Percentiles rank a stretch among this genome's conserved stretches.
Evolutionary conservation across 2,113 vertebrate genomes (phyloP).

Genomic region (Pelecanus crispus): DNA sequence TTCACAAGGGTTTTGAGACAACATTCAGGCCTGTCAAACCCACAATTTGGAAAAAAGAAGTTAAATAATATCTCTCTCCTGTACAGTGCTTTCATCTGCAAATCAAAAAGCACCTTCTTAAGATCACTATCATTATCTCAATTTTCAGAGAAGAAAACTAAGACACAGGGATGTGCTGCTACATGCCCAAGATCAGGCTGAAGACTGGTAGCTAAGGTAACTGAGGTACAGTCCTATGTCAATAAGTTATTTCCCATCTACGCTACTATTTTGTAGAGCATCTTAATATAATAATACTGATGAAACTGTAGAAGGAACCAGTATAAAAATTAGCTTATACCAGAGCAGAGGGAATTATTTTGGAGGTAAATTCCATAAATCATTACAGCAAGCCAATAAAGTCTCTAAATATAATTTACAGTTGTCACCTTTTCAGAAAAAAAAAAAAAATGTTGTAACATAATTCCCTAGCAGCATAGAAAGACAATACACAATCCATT

Average conservation of each 20-base stretch:
- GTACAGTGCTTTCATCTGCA: conserved; percentile 1
- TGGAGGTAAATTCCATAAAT: neutral
- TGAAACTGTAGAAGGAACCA: neutral
- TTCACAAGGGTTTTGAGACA: neutral
- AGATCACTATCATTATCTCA: conserved; percentile 28
- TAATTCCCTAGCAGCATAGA: neutral
- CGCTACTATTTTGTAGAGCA: neutral
- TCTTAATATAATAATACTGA: neutral
- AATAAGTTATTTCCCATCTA: neutral
- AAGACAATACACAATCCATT: neutral
- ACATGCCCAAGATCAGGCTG: neutral
- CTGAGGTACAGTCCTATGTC: neutral
- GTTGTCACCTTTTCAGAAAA: neutral
- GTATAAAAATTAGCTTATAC: neutral
- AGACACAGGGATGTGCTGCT: neutral
- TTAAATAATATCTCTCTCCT: neutral
- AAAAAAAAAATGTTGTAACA: neutral
- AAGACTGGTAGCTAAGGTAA: neutral
- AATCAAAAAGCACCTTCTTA: conserved; percentile 16
- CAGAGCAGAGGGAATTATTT: neutral
- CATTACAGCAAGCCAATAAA: neutral
- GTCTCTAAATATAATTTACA: neutral
- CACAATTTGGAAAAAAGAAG: neutral
- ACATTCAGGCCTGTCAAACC: neutral
- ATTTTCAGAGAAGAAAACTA: conserved; percentile 38